Percentiles rank a stretch among this genome's conserved stretches.
phyloP scores from a whole-genome alignment of 2,888 invertebrate species.

The Oscheius sp. region DNA sequence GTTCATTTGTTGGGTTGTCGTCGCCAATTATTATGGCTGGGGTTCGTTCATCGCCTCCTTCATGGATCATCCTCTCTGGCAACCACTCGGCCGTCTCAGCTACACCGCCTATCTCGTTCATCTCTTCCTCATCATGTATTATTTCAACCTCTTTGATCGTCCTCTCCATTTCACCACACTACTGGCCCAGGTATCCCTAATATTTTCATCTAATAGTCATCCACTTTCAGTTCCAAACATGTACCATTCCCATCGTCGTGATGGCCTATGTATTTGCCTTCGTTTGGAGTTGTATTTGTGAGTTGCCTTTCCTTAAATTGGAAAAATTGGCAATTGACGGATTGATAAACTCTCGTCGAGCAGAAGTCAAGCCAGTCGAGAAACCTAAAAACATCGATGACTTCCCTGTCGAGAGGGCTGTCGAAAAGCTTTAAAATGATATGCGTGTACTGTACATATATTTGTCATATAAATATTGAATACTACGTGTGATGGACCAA shows the following conservation, averaged over 20 bases:
- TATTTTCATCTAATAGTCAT: too few species aligned
- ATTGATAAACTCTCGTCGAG: background rate
- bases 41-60: slow-evolving; percentile 68
- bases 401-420: background rate
- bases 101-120: slow-evolving; percentile 87
- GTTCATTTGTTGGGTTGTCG: slow-evolving; percentile 74
- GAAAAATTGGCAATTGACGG: slow-evolving; percentile 21
- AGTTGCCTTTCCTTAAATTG: slow-evolving; percentile 41
- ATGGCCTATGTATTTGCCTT: slow-evolving; percentile 39
- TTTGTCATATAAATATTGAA: background rate
- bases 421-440: background rate
- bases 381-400: background rate
- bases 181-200: background rate
- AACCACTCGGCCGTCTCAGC: slow-evolving; percentile 88
- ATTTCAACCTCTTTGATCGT: slow-evolving; percentile 40
- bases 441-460: background rate
- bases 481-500: background rate
- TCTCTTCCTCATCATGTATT: slow-evolving; percentile 46
- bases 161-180: slow-evolving; percentile 34
- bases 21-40: slow-evolving; percentile 75
- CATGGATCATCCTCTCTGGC: slow-evolving; percentile 70
- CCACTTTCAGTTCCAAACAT: slow-evolving; percentile 16
- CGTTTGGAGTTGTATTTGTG: slow-evolving; percentile 51
- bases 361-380: background rate
- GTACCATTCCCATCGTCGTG: slow-evolving; percentile 12